Percentiles rank a stretch among this genome's conserved stretches.
Evolutionary conservation across 2,888 invertebrate genomes (phyloP).

Genomic region (Tetheella fluctuosa): DNA sequence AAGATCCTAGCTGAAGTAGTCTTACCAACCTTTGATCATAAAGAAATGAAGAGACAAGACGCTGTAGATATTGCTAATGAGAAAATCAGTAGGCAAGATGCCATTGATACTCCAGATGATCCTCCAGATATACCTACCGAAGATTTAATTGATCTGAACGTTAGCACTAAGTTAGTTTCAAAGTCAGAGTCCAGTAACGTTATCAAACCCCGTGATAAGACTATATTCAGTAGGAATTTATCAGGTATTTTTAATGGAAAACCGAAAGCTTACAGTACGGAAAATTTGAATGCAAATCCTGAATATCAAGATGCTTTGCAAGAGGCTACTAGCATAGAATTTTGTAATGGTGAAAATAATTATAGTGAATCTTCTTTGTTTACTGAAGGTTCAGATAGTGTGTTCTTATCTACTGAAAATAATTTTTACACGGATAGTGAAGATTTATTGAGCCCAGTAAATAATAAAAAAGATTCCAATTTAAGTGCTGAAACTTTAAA

Average conservation of each 20-base stretch:
- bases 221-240: conserved; percentile 59
- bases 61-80: conserved; percentile 56
- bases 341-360: conserved; percentile 47
- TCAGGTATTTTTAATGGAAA: conserved; percentile 71
- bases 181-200: conserved; percentile 55
- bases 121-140: conserved; percentile 35
- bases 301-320: conserved; percentile 63
- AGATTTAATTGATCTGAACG: conserved; percentile 39
- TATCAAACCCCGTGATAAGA: conserved; percentile 46
- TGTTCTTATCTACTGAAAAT: conserved; percentile 50
- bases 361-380: conserved; percentile 62
- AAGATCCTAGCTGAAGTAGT: conserved; percentile 44
- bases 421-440: conserved; percentile 18
- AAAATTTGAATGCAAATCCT: conserved; percentile 59
- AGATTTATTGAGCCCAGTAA: conserved; percentile 1
- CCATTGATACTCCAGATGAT: conserved; percentile 38
- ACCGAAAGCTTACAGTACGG: conserved; percentile 74
- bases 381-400: conserved; percentile 68
- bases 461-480: conserved; percentile 9
- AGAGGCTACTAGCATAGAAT: conserved; percentile 75
- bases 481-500: conserved; percentile 27
- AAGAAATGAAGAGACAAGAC: conserved; percentile 65
- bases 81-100: conserved; percentile 51
- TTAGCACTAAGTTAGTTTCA: conserved; percentile 35
- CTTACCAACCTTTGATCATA: conserved; percentile 51